These are phyloP conservation scores for Hemaris fuciformis DNA, from an alignment of 2,888 invertebrate species.

Conservation along the genomic window DNA sequence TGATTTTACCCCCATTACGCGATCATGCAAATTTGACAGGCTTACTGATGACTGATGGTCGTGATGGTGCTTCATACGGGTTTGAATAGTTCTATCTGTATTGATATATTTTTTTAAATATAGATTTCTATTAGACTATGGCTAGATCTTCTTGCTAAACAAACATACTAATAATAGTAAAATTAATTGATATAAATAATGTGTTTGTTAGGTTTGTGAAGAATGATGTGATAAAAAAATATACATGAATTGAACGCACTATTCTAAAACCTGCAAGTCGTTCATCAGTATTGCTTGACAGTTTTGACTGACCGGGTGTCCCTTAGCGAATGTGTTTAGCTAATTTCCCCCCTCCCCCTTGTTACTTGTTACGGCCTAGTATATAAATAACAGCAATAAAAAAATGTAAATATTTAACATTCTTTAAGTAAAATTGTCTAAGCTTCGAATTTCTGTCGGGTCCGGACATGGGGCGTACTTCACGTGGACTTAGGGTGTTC, in stretches of 20 bases:
- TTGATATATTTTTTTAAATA: neutral
- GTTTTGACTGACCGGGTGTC: neutral
- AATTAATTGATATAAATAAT: too few relatives aligned
- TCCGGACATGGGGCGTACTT: neutral
- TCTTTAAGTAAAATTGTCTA: constrained; percentile 1
- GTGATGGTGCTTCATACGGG: neutral
- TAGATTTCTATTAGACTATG: too few relatives aligned
- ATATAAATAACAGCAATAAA: constrained; percentile 46
- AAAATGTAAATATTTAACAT: constrained; percentile 46
- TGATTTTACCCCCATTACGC: neutral
- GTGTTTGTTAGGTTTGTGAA: too few relatives aligned
- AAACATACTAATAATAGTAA: too few relatives aligned
- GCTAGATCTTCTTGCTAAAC: too few relatives aligned
- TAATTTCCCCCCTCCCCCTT: constrained; percentile 28
- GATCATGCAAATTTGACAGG: constrained; percentile 1
- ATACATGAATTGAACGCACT: too few relatives aligned
- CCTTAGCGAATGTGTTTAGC: neutral
- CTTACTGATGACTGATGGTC: neutral
- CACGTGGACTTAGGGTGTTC: neutral
- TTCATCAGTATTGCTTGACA: constrained; percentile 2
- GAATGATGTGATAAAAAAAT: too few relatives aligned
- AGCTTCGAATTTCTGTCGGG: neutral
- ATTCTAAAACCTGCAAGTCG: neutral
- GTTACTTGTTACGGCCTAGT: constrained; percentile 48
- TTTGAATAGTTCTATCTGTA: neutral